Evolutionary conservation across 2,797 vertebrate species (phyloP).

Genomic region (Lacerta bilineata): DNA sequence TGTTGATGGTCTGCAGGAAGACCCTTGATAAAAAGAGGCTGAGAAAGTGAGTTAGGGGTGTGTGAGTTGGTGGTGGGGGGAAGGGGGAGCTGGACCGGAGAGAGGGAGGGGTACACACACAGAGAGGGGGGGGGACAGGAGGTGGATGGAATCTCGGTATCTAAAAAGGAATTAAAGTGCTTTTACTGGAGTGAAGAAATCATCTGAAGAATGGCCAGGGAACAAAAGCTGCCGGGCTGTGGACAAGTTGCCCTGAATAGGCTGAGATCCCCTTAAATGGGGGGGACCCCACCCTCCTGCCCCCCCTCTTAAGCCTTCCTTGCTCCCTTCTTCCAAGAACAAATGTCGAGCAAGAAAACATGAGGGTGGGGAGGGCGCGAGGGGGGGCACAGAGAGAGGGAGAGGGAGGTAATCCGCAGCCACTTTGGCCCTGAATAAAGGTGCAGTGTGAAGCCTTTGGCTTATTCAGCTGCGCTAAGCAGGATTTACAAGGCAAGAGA

Average conservation of each 20-base stretch:
- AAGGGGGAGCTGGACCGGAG: background rate
- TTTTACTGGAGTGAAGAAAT: conserved; percentile 86
- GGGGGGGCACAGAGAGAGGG: conserved; percentile 54
- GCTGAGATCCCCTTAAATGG: conserved; percentile 83
- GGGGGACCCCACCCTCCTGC: conserved; percentile 80
- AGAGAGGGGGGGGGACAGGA: conserved; percentile 56
- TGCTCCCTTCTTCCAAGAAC: conserved; percentile 80
- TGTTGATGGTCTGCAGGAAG: conserved; percentile 74
- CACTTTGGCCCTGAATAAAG: conserved; percentile 86
- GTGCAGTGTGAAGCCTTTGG: conserved; percentile 82
- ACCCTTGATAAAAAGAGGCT: conserved; percentile 76
- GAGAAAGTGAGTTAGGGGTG: conserved; percentile 76
- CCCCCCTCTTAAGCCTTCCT: conserved; percentile 77
- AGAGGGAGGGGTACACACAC: conserved; percentile 60
- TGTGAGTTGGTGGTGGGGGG: conserved; percentile 51
- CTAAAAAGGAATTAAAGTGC: conserved; percentile 87
- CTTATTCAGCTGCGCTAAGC: conserved; percentile 85
- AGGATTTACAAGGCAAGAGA: conserved; percentile 86
- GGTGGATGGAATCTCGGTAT: conserved; percentile 82
- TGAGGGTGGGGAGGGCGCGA: conserved; percentile 58
- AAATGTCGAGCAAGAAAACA: conserved; percentile 75
- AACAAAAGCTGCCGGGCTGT: conserved; percentile 82
- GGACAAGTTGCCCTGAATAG: conserved; percentile 85
- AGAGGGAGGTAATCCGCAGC: conserved; percentile 85
- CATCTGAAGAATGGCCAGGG: conserved; percentile 82